Base-by-base conservation (phyloP, 2,113 vertebrate genomes). In the Pluvianellus socialis region DNA sequence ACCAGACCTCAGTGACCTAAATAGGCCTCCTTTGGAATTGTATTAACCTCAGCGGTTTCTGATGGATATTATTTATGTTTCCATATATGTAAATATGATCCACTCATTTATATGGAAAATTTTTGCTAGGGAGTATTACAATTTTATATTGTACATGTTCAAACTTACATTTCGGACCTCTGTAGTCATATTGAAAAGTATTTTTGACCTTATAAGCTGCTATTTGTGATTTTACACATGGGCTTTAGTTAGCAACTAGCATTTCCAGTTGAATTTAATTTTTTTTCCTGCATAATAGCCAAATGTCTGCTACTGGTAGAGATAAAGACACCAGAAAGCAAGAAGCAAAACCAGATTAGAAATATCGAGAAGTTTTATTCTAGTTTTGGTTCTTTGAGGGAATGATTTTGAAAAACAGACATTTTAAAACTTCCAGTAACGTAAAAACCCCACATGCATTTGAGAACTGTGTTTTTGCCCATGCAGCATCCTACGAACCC, bases 151-250 rank as follows among this genome's bases (percentile, higher is more conserved):
- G 20, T 66, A 82, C 63, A 35, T 45, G 20, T 56, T 16, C 66
- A 92, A 92, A 55, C n/a, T 88, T 94, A 35, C 21, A 85, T 89
- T 88, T 96, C 86, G 90, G 32, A 91, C 4, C n/a, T 66, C 56
- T 89, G 45, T 45, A 70, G 53, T 91, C 9, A 42, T 67, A 67
- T 7, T 50, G 61, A 93, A 75, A 72, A 94, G 13, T 5, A 56
- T 44, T 89, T 87, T 85, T 80, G 49, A 92, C 66, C 38, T 59
- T 82, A 85, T 45, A 72, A 91, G 61, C 27, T 53, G 26, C 79
- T 27, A 75, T 86, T 85, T 38, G 17, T 38, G 58, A 79, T 96
- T 94, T 87, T 62, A 30, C 67, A 70, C 7, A 24, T 32, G n/a
- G 33, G 38, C 9, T 92, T 94, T 53, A 74, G 58, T 85, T 82